Evolutionary conservation across 2,113 vertebrate species (phyloP), one percentile per base, ranked within the genome.

Genomic region (Cnemophilus loriae): DNA sequence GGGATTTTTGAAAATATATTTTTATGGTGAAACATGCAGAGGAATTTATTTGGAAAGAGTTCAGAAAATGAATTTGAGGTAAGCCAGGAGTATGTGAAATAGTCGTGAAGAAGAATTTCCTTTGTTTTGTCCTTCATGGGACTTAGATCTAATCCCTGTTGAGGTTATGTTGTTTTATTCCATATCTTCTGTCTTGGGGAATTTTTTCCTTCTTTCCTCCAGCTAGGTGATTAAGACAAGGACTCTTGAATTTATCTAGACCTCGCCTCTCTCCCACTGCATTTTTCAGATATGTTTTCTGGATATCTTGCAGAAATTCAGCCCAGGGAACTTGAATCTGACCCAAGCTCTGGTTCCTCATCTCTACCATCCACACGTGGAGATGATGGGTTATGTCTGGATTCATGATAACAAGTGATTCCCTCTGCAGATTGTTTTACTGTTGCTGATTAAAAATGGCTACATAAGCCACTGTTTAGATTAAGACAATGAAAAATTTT

Each of bases 281-380:
- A 26, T 16, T 20, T 70, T 90, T 79, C 44, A 47, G 32, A 8
- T 35, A 2, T 11, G 2, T 90, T 60, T 91, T 65, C 59, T 8
- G 15, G 18, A 6, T 57, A 15, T 27, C 46, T 46, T 86, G 67
- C 32, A 69, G 78, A 64, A 93, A 46, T 53, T 80, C n/a, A 74
- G 6, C 12, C 19, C 0, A 0, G 7, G 32, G n/a, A 89, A 24
- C 27, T 68, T 1, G 0, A 42, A 16, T 0, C 3, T 73, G 37
- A 52, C 8, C 7, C 16, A 11, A 17, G 27, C 26, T 83, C 32
- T 57, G 16, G 11, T 77, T 94, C 63, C 26, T 86, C 37, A 26
- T 37, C 27, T 61, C n/a, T 75, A 39, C 47, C 20, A 2, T 50
- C 47, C 35, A 18, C 22, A 10, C 1, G 2, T 44, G 30, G 61